Evolutionary conservation across 2,888 invertebrate genomes (phyloP).

Genomic region (Stramonita haemastoma): DNA sequence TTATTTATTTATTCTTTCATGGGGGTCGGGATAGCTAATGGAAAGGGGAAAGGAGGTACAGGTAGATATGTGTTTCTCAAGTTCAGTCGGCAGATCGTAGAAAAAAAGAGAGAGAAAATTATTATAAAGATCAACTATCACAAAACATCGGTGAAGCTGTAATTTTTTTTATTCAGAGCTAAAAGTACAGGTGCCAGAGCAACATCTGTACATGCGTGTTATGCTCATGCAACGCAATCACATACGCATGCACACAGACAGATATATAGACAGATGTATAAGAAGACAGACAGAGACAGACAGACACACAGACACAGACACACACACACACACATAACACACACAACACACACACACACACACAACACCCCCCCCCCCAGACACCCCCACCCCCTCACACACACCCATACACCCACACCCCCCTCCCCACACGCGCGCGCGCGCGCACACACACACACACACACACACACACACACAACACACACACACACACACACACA

Average conservation of each 20-base stretch:
- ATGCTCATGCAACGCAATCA: neutral
- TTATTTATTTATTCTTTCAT: too few species aligned
- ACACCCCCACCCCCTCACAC: neutral
- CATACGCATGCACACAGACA: neutral
- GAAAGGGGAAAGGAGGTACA: too few species aligned
- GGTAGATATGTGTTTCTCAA: too few species aligned
- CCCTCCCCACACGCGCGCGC: neutral
- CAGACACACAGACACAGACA: too few species aligned
- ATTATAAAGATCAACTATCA: neutral
- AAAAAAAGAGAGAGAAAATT: neutral
- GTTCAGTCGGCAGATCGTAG: neutral
- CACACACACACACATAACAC: too few species aligned
- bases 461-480: slow-evolving; percentile 12
- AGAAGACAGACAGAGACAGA: too few species aligned
- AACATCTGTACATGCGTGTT: neutral
- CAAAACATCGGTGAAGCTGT: neutral
- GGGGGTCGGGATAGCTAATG: too few species aligned
- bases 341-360: neutral
- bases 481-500: neutral
- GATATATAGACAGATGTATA: too few species aligned
- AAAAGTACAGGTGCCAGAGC: neutral
- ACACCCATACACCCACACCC: neutral
- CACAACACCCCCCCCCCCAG: neutral
- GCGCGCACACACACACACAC: neutral
- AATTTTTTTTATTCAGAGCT: neutral